phyloP scores from a whole-genome alignment of 2,888 invertebrate genomes.

The Leptinotarsa haldemani region DNA sequence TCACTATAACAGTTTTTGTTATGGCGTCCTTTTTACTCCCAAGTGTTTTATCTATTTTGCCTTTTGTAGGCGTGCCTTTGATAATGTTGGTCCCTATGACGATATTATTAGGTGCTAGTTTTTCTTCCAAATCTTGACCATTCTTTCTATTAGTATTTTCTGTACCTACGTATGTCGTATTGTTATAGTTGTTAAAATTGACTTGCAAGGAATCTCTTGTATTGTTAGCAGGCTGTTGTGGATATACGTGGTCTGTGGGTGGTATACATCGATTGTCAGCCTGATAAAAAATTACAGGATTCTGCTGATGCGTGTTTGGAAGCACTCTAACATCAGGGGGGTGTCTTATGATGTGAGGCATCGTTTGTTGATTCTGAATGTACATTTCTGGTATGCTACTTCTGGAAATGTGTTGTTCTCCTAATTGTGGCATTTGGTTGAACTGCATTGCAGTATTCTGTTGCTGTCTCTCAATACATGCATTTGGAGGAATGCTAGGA shows the following conservation, averaged over 20 bases:
- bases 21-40: neutral
- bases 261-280: neutral
- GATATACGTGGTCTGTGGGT: neutral
- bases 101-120: constrained; percentile 25
- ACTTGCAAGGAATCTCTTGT: neutral
- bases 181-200: neutral
- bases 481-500: neutral
- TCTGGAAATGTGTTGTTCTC: neutral
- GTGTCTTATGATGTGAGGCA: neutral
- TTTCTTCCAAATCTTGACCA: constrained; percentile 27
- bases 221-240: neutral
- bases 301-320: neutral
- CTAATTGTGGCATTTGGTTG: neutral
- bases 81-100: constrained; percentile 5
- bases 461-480: neutral
- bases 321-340: neutral
- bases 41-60: neutral
- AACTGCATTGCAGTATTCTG: neutral
- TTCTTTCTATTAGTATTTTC: neutral
- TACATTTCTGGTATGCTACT: neutral
- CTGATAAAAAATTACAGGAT: neutral
- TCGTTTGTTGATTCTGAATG: neutral
- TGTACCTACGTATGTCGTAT: neutral
- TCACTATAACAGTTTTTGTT: constrained; percentile 43
- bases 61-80: neutral